These are phyloP conservation scores for Alectoris magna DNA, from an alignment of 2,797 vertebrate genomes.

Conservation along the genomic window DNA sequence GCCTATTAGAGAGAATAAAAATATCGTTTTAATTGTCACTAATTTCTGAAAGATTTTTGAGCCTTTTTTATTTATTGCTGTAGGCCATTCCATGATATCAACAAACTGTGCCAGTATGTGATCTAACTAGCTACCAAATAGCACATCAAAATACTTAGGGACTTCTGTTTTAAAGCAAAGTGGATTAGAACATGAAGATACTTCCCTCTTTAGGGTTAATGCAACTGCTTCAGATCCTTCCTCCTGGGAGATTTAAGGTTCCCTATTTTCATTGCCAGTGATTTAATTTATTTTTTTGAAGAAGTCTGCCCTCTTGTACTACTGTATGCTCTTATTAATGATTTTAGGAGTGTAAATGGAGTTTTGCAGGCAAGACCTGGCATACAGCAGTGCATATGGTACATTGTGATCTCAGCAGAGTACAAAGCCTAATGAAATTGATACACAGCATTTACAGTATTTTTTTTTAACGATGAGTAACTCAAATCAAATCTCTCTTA, in stretches of 20 bases:
- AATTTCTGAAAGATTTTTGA: slow-evolving; percentile 17
- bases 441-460: not conserved
- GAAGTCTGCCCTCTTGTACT: not conserved
- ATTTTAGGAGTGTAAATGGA: slow-evolving; percentile 40
- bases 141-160: not conserved
- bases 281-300: slow-evolving; percentile 12
- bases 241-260: slow-evolving; percentile 3
- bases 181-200: slow-evolving; percentile 41
- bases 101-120: slow-evolving; percentile 2
- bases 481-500: not conserved
- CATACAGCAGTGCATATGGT: not conserved
- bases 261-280: slow-evolving; percentile 1
- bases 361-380: slow-evolving; percentile 31
- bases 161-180: slow-evolving; percentile 10
- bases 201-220: slow-evolving; percentile 28
- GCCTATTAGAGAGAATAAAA: not conserved
- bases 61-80: not conserved
- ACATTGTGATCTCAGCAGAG: slow-evolving; percentile 38
- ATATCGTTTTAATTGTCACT: not conserved
- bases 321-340: slow-evolving; percentile 14
- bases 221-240: slow-evolving; percentile 14
- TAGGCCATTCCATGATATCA: not conserved
- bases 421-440: not conserved
- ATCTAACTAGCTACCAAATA: not conserved
- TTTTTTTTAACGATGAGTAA: not conserved